Base-by-base conservation (phyloP, 2,888 invertebrate species). In the Polia nebulosa region DNA sequence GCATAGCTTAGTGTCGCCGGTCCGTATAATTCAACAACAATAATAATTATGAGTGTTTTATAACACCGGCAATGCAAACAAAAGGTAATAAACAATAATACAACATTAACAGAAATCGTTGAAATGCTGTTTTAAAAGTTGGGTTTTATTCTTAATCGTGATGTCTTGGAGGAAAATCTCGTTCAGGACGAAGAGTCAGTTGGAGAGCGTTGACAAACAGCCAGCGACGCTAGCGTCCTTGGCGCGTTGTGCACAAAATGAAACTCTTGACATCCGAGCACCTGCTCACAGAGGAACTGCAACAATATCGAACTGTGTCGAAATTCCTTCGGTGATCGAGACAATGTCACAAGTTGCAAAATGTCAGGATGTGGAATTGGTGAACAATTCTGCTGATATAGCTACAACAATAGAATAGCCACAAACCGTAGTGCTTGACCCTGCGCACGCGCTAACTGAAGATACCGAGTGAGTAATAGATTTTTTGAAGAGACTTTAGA, bases 141-240 rank as follows among this genome's bases (percentile, higher is more conserved):
- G 15, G 27, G 17, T 58, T 56, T 49, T 53, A 70, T 34, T 67
- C 25, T 32, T 56, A 56, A 59, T 25, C 69, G 70, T 53, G 39
- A 90, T 91, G 90, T 87, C 90, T 52, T 85, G 77, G 79, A 84
- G 78, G 65, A 87, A 82, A 80, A 77, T 86, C 34, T 87, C 87
- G 36, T 88, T 87, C 49, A 85, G 70, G 70, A 85, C 82, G 47
- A 88, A 88, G 69, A 36, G 27, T 52, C 65, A 47, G 72, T 69
- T 85, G 49, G 82, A 87, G 44, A 76, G 65, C 78, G 78, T 71
- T 58, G 82, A 83, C 39, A 76, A 73, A 67, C 53, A 61, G 32
- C 44, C 64, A 63, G 41, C 17, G 49, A 65, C 51, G 36, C 27
- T 55, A n/a, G 66, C 65, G 49, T 63, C 63, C 61, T 66, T 73